Conservation (phyloP, 2,797 vertebrate genomes). For the Bucorvus abyssinicus region DNA sequence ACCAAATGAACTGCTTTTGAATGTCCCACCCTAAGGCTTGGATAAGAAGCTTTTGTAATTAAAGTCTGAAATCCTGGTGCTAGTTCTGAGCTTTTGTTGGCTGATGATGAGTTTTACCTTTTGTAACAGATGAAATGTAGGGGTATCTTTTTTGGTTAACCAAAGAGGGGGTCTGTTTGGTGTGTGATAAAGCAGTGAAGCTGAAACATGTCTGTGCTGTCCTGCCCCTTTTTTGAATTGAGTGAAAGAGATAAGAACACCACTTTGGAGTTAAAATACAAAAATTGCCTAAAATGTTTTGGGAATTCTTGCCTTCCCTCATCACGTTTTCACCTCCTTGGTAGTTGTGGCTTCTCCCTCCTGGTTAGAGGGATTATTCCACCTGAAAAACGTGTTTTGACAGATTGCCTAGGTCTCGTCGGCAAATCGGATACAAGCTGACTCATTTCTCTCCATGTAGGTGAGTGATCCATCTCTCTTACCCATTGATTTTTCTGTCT, state of each 20-base stretch:
- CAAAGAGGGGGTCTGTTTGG: not conserved
- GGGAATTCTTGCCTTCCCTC: not conserved
- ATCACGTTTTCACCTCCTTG: not conserved
- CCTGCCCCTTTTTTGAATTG: not conserved
- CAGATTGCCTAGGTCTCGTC: not conserved
- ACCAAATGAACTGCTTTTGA: not conserved
- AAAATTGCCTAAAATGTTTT: not conserved
- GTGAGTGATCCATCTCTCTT: slow-evolving; percentile 39
- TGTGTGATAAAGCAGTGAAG: not conserved
- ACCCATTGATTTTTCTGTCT: slow-evolving; percentile 64
- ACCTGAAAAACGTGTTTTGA: slow-evolving; percentile 11
- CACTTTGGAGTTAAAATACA: not conserved
- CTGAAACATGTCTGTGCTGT: not conserved
- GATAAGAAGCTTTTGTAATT: not conserved
- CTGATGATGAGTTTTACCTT: not conserved
- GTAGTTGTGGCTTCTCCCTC: not conserved
- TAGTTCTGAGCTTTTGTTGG: not conserved
- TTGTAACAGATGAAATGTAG: not conserved
- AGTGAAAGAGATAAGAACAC: not conserved
- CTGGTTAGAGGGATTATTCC: not conserved
- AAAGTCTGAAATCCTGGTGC: not conserved
- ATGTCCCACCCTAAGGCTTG: not conserved
- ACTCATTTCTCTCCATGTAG: not conserved
- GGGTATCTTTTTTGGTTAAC: not conserved
- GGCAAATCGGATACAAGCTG: not conserved